Percentiles rank a stretch among this genome's conserved stretches.
Conservation (phyloP, 2,888 invertebrate species). For the Alentia gelatinosa region DNA sequence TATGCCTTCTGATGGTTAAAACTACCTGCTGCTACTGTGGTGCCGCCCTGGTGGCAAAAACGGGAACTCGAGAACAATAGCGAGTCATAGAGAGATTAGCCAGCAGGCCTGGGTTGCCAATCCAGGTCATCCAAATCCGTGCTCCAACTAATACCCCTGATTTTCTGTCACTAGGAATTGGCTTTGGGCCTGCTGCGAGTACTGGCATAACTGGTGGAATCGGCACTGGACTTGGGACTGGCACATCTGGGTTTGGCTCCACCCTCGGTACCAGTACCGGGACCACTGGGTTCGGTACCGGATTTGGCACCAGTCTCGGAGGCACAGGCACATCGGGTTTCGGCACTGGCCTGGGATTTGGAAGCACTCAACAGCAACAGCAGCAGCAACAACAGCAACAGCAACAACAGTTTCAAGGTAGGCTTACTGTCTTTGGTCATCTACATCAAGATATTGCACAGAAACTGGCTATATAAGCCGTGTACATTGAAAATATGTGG, state of each 20-base stretch:
- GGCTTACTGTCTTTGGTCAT: not conserved
- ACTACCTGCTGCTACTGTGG: too few relatives aligned
- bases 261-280: not conserved
- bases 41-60: too few relatives aligned
- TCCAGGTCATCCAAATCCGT: not conserved
- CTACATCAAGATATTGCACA: not conserved
- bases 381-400: conserved; percentile 37
- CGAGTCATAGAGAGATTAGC: too few relatives aligned
- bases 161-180: not conserved
- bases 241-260: conserved; percentile 54
- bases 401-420: not conserved
- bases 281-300: conserved; percentile 55
- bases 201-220: not conserved
- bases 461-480: not conserved
- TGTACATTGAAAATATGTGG: not conserved
- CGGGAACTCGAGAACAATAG: too few relatives aligned
- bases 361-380: not conserved
- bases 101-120: not conserved
- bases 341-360: conserved; percentile 50
- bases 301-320: conserved; percentile 31
- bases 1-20: too few relatives aligned
- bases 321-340: conserved; percentile 2
- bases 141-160: not conserved
- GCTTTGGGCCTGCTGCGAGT: conserved; percentile 34
- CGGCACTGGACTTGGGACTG: conserved; percentile 53